These are phyloP conservation scores for Ceratina australensis DNA, from an alignment of 1,140 invertebrate genomes.

Conservation along the genomic window DNA sequence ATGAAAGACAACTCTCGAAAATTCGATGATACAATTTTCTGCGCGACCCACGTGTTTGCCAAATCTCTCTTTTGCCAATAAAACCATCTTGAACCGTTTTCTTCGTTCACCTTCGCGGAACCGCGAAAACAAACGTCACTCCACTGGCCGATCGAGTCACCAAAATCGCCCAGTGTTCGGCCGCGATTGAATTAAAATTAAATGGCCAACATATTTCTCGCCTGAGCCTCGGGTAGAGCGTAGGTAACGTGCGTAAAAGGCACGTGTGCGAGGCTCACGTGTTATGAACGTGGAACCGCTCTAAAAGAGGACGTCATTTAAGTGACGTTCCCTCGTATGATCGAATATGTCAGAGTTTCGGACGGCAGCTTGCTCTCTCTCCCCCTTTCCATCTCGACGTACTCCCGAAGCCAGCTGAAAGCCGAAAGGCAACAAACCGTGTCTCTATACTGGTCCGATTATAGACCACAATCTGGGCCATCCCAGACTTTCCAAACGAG, in stretches of 20 bases:
- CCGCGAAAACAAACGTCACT: background rate
- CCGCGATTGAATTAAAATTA: no score
- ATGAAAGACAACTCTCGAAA: conserved; percentile 25
- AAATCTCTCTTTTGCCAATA: conserved; percentile 10
- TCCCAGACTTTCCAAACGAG: conserved; percentile 48
- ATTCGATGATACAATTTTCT: conserved; percentile 27
- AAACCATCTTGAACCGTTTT: background rate
- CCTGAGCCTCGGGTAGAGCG: no score
- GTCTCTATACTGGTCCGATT: conserved; percentile 65
- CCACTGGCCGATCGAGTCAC: background rate
- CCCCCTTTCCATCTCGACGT: background rate
- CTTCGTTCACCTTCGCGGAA: background rate
- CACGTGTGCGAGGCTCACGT: no score
- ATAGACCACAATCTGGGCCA: conserved; percentile 74
- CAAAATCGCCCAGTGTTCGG: background rate
- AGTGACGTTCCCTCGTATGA: conserved; percentile 46
- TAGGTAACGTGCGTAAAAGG: no score
- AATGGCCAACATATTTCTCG: no score
- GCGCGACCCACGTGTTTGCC: background rate
- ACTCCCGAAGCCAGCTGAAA: conserved; percentile 47
- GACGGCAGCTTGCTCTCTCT: background rate
- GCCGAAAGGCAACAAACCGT: conserved; percentile 63
- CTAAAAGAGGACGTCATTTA: conserved; percentile 33
- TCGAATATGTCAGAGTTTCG: conserved; percentile 48
- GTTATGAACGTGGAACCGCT: no score